Conservation (phyloP, 2,113 vertebrate genomes). For the Eidolon helvum region DNA sequence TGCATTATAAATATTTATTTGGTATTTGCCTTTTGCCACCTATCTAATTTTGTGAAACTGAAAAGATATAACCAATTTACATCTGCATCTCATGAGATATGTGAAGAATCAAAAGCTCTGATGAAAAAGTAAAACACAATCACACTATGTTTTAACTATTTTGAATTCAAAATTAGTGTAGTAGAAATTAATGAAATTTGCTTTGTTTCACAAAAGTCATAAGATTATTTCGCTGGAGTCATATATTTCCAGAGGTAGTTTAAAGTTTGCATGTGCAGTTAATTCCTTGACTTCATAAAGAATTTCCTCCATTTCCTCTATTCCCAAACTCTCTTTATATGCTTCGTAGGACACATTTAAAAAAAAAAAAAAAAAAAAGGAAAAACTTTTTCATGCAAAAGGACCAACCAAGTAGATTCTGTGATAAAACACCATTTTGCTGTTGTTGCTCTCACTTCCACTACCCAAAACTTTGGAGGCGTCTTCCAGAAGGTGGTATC, state of each 20-base stretch:
- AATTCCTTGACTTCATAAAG: not conserved
- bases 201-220: not conserved
- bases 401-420: not conserved
- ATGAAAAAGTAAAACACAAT: not conserved
- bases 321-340: not conserved
- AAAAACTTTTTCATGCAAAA: not conserved
- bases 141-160: not conserved
- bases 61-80: not conserved
- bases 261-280: not conserved
- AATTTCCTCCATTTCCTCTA: not conserved
- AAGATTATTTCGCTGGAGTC: not conserved
- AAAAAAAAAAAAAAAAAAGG: not conserved
- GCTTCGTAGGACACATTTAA: not conserved
- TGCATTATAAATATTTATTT: not conserved
- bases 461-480: not conserved
- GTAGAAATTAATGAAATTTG: not conserved
- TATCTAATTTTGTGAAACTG: not conserved
- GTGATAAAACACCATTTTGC: not conserved
- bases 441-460: not conserved
- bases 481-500: not conserved
- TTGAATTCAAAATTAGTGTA: not conserved
- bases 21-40: slow-evolving; percentile 1
- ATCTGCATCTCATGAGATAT: not conserved
- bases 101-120: not conserved
- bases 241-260: not conserved